Evolutionary conservation across 1,140 invertebrate genomes (phyloP).

Genomic region (Halesus radiatus): DNA sequence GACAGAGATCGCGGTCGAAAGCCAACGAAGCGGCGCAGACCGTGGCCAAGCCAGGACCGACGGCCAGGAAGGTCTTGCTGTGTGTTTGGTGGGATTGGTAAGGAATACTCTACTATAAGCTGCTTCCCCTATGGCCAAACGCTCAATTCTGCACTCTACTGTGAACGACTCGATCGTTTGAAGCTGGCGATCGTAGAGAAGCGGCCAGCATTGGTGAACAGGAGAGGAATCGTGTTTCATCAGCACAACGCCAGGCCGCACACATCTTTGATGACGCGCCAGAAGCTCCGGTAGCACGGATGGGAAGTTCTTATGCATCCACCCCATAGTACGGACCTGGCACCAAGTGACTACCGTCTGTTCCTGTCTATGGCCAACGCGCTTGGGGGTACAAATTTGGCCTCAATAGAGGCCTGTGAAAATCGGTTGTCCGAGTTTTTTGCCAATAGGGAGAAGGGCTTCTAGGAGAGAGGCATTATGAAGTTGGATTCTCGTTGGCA

Average conservation of each 20-base stretch:
- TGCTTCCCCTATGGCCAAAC: background rate
- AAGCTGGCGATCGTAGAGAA: slow-evolving; percentile 14
- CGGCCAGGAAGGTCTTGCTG: too few species aligned
- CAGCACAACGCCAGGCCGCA: slow-evolving; percentile 9
- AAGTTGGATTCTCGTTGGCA: background rate
- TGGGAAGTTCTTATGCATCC: background rate
- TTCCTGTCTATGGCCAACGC: slow-evolving; percentile 17
- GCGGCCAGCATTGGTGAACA: slow-evolving; percentile 11
- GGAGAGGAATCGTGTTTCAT: slow-evolving; percentile 21
- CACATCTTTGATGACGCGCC: slow-evolving; percentile 20
- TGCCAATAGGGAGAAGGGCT: slow-evolving; percentile 6
- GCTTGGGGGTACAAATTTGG: slow-evolving; percentile 17
- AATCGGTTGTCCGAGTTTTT: slow-evolving; percentile 8
- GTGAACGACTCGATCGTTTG: slow-evolving; percentile 14
- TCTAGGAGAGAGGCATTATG: background rate
- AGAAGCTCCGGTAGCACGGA: background rate
- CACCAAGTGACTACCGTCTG: background rate
- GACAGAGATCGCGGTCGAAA: too few species aligned
- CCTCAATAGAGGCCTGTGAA: slow-evolving; percentile 2
- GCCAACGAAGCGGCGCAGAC: too few species aligned
- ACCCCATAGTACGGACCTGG: background rate
- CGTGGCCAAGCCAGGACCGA: too few species aligned
- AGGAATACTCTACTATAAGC: too few species aligned
- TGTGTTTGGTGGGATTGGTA: too few species aligned
- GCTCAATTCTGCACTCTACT: background rate